Conservation (phyloP, 1,140 invertebrate species). For the Drosophila elegans region DNA sequence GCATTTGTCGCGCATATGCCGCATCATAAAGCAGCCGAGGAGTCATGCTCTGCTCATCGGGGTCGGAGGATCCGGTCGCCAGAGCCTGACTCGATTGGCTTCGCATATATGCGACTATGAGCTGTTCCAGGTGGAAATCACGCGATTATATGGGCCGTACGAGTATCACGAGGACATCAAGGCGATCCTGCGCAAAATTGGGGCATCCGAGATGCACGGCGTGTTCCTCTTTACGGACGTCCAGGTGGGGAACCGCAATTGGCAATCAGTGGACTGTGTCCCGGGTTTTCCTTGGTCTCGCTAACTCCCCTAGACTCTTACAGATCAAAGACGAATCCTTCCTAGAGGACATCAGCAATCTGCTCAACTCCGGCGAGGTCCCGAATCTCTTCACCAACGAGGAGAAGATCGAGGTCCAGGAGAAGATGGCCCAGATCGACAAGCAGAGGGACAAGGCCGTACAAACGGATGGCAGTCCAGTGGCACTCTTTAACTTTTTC, state of each 20-base stretch:
- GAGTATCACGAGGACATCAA: constrained; percentile 98
- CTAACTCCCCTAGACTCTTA: constrained; percentile 54
- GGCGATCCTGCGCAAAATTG: constrained; percentile 91
- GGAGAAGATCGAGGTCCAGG: constrained; percentile 96
- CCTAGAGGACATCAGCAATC: constrained; percentile 96
- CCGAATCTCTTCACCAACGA: constrained; percentile 95
- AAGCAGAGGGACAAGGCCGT: constrained; percentile 94
- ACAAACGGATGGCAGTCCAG: constrained; percentile 96
- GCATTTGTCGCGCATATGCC: constrained; percentile 95
- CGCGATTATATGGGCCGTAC: constrained; percentile 91
- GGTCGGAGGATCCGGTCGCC: constrained; percentile 95
- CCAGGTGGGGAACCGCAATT: constrained; percentile 87
- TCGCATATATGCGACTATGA: constrained; percentile 98
- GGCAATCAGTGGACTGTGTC: constrained; percentile 18
- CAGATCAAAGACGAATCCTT: constrained; percentile 97
- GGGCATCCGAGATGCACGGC: constrained; percentile 93
- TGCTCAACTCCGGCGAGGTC: constrained; percentile 97
- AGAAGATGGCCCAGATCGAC: constrained; percentile 97
- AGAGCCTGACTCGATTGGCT: constrained; percentile 94
- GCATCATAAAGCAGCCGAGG: constrained; percentile 95
- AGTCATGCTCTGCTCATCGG: constrained; percentile 94
- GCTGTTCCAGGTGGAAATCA: constrained; percentile 96
- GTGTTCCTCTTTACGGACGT: constrained; percentile 96
- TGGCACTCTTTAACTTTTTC: constrained; percentile 97
- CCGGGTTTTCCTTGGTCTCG: constrained; percentile 7